phyloP scores from a whole-genome alignment of 2,888 invertebrate genomes.

The Tridacna gigas region DNA sequence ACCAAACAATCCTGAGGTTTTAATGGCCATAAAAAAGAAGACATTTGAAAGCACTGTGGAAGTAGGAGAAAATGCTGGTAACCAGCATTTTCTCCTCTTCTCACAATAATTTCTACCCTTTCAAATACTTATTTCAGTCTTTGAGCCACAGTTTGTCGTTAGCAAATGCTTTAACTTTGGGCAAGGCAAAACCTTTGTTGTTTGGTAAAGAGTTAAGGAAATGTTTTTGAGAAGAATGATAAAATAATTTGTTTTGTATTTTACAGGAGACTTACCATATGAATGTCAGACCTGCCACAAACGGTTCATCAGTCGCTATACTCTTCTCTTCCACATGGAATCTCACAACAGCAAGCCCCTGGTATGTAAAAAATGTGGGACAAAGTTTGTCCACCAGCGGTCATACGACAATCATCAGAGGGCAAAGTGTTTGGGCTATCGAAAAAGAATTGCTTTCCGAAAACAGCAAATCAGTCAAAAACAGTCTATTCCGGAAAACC shows the following conservation, averaged over 20 bases:
- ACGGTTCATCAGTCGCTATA: conserved; percentile 54
- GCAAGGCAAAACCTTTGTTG: too few species aligned
- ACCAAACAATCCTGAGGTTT: too few species aligned
- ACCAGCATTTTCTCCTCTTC: too few species aligned
- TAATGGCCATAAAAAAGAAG: too few species aligned
- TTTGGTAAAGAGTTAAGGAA: too few species aligned
- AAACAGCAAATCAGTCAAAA: conserved; percentile 31
- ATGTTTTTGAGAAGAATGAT: too few species aligned
- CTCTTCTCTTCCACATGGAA: conserved; percentile 60
- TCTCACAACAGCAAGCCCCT: conserved; percentile 50
- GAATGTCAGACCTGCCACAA: conserved; percentile 55
- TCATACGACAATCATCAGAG: conserved; percentile 62
- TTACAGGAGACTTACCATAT: conserved; percentile 59
- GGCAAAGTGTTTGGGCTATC: conserved; percentile 57
- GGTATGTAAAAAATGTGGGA: conserved; percentile 60
- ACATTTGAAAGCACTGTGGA: too few species aligned
- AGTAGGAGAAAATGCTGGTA: too few species aligned
- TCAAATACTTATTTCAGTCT: too few species aligned
- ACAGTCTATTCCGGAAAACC: conserved; percentile 29
- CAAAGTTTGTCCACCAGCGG: conserved; percentile 63
- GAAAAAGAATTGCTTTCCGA: conserved; percentile 57
- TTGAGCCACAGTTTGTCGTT: too few species aligned
- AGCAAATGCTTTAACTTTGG: too few species aligned
- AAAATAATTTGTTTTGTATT: not conserved
- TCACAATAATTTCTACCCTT: too few species aligned